Conservation (phyloP, 2,797 vertebrate genomes). For the Australoheros facetus region DNA sequence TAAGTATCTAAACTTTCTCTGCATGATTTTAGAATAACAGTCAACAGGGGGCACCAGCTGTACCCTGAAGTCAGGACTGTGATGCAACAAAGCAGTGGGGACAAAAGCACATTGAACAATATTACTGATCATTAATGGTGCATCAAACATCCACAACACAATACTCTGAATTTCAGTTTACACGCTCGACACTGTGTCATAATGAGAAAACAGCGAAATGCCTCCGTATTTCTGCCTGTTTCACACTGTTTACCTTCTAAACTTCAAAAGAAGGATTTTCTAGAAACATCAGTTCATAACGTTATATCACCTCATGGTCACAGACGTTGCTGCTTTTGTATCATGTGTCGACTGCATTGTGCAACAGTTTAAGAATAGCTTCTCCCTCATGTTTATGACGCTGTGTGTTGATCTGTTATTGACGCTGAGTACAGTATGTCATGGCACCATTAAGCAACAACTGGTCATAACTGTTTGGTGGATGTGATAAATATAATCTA, state of each 20-base stretch:
- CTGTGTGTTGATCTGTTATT: slow-evolving; percentile 36
- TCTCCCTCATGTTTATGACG: slow-evolving; percentile 50
- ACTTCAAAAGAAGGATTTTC: neutral
- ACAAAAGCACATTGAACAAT: neutral
- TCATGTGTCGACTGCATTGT: slow-evolving; percentile 45
- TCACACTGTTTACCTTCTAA: neutral
- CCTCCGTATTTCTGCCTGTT: neutral
- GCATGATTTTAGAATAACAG: neutral
- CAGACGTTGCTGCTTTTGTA: neutral
- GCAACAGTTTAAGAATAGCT: slow-evolving; percentile 75
- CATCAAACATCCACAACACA: neutral
- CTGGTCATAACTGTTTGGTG: neutral
- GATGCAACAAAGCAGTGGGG: neutral
- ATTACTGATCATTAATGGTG: neutral
- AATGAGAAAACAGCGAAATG: neutral
- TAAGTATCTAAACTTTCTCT: neutral
- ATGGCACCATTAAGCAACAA: neutral
- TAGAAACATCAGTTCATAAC: neutral
- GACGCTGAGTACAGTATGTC: slow-evolving; percentile 18
- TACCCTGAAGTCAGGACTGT: neutral
- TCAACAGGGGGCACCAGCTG: slow-evolving; percentile 14
- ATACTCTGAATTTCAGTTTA: no score
- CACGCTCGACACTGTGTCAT: neutral
- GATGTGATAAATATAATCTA: no score
- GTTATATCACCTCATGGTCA: neutral